A percentile compares a stretch with the other conserved stretches of the same genome.
Evolutionary conservation across 1,140 invertebrate species (phyloP).

Genomic region (Phenacoccus solenopsis): DNA sequence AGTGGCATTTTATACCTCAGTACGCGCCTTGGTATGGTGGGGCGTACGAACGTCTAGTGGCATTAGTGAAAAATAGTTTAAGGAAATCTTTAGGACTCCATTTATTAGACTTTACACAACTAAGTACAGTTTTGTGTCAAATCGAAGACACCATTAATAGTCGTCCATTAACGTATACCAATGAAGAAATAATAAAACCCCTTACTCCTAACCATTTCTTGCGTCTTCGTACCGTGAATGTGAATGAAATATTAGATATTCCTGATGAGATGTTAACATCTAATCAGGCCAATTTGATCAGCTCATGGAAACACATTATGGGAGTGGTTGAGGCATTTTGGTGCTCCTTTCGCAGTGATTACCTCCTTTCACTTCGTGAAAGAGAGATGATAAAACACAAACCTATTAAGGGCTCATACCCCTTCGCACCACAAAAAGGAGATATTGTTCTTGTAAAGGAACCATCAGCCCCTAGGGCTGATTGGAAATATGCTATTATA

Average conservation of each 20-base stretch:
- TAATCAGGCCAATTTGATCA: not conserved
- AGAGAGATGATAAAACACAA: too few relatives aligned
- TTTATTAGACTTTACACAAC: not conserved
- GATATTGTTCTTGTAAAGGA: too few relatives aligned
- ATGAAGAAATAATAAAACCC: not conserved
- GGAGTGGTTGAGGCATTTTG: not conserved
- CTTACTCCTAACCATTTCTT: not conserved
- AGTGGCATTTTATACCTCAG: not conserved
- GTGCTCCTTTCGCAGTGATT: not conserved
- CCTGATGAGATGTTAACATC: not conserved
- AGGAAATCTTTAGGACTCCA: not conserved
- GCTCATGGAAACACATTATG: not conserved
- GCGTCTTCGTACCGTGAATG: not conserved
- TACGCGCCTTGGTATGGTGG: not conserved
- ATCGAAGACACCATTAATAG: not conserved
- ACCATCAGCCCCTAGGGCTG: not conserved
- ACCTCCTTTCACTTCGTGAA: too few relatives aligned
- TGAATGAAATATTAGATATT: not conserved
- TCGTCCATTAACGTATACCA: not conserved
- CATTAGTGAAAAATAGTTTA: not conserved
- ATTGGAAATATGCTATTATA: not conserved
- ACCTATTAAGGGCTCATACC: too few relatives aligned
- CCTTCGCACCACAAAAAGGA: too few relatives aligned
- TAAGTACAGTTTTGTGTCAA: not conserved
- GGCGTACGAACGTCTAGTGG: not conserved